phyloP scores from a whole-genome alignment of 2,113 vertebrate genomes.

The Cinclus cinclus region DNA sequence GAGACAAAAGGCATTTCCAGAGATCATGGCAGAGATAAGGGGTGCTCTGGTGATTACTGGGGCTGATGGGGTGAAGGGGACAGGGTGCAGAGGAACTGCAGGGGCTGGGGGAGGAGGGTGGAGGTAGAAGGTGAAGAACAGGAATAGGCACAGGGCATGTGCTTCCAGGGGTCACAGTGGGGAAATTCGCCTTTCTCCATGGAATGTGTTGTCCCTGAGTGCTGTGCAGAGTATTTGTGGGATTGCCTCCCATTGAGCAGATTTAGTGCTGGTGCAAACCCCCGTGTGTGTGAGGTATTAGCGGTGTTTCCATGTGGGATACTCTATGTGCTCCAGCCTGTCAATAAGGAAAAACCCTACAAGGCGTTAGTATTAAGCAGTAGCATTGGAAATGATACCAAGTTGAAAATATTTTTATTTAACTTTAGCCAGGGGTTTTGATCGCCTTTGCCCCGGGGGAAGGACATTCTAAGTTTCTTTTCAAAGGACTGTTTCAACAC shows the following conservation, averaged over 20 bases:
- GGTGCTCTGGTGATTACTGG: neutral
- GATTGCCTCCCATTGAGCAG: neutral
- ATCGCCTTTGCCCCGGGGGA: fast-evolving
- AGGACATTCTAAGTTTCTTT: neutral
- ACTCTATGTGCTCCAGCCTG: neutral
- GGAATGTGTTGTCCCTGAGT: neutral
- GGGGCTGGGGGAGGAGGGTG: neutral
- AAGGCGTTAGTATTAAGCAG: no score
- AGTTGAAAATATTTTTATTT: neutral
- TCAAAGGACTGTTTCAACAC: neutral
- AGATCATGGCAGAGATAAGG: neutral
- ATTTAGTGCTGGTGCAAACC: neutral
- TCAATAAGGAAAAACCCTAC: neutral
- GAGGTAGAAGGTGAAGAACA: neutral
- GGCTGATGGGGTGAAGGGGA: neutral
- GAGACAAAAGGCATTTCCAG: neutral
- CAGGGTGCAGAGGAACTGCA: neutral
- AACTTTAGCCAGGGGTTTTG: neutral
- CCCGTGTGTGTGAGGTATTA: fast-evolving
- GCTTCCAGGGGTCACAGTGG: neutral
- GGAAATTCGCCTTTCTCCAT: neutral
- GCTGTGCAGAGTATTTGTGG: fast-evolving
- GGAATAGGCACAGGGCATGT: no score
- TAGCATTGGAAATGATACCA: neutral
- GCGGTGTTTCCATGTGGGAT: fast-evolving